phyloP scores from a whole-genome alignment of 1,140 invertebrate species.

The Drosophila rhopaloa region DNA sequence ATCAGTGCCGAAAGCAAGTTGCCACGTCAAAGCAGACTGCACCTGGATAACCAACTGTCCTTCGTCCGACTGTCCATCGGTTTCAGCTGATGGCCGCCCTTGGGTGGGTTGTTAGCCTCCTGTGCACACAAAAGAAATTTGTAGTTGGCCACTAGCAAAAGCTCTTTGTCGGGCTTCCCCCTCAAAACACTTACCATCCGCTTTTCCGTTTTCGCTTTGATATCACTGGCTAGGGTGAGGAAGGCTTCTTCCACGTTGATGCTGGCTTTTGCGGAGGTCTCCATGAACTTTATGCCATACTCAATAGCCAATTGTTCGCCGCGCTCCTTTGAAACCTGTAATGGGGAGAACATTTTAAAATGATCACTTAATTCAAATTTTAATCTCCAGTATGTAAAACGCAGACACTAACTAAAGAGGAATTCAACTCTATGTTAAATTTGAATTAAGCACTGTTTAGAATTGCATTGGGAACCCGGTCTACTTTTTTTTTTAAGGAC shows the following conservation, averaged over 20 bases:
- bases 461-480: no score
- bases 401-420: no score
- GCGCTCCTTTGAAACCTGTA: constrained; percentile 88
- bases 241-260: constrained; percentile 97
- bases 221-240: constrained; percentile 96
- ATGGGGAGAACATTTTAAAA: background rate
- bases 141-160: background rate
- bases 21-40: constrained; percentile 90
- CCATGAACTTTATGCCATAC: constrained; percentile 97
- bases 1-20: constrained; percentile 73
- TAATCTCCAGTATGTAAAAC: background rate
- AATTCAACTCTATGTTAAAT: no score
- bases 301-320: constrained; percentile 93
- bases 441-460: no score
- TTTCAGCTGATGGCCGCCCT: constrained; percentile 89
- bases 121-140: constrained; percentile 74
- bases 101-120: constrained; percentile 92
- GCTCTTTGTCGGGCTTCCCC: constrained; percentile 8
- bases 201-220: constrained; percentile 98
- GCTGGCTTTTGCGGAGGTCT: constrained; percentile 96
- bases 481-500: no score
- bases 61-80: constrained; percentile 90
- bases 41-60: constrained; percentile 89
- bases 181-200: constrained; percentile 90
- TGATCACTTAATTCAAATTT: background rate